Conservation (phyloP, 2,888 invertebrate genomes). For the Serrognathus titanus region DNA sequence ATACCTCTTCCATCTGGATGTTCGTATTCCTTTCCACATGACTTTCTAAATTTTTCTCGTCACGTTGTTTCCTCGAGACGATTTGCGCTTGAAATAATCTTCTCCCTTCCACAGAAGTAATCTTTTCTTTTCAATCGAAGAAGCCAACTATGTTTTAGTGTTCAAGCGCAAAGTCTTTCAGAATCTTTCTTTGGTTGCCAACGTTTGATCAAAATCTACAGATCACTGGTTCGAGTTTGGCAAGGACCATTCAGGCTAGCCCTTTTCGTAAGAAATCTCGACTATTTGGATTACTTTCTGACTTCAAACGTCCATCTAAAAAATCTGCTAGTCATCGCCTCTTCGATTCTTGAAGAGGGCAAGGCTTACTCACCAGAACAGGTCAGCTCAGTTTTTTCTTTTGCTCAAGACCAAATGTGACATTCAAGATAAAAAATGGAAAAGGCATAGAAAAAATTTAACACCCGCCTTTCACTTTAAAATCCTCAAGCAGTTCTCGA, state of each 20-base stretch:
- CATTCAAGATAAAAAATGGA: slow-evolving; percentile 39
- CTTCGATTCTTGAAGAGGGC: slow-evolving; percentile 24
- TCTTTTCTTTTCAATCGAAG: too few relatives aligned
- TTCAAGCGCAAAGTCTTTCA: background rate
- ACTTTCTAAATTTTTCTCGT: too few relatives aligned
- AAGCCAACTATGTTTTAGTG: too few relatives aligned
- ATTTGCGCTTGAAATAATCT: too few relatives aligned
- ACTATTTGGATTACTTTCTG: slow-evolving; percentile 23
- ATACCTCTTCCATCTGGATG: too few relatives aligned
- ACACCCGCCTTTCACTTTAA: slow-evolving; percentile 50
- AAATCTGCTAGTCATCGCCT: slow-evolving; percentile 26
- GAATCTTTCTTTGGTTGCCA: slow-evolving; percentile 7
- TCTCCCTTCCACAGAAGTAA: too few relatives aligned
- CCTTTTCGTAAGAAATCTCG: slow-evolving; percentile 24
- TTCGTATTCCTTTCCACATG: too few relatives aligned
- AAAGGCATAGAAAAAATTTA: slow-evolving; percentile 47
- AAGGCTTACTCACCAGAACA: slow-evolving; percentile 24
- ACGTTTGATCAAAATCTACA: slow-evolving; percentile 16
- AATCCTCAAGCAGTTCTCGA: slow-evolving; percentile 46
- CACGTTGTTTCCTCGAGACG: too few relatives aligned
- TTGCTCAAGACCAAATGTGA: background rate
- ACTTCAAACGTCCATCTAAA: slow-evolving; percentile 25
- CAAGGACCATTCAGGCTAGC: slow-evolving; percentile 14
- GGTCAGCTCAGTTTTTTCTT: slow-evolving; percentile 11
- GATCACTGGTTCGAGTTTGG: slow-evolving; percentile 22